These are phyloP conservation scores for Spea hammondii DNA, from an alignment of 2,797 vertebrate genomes.

Conservation along the genomic window DNA sequence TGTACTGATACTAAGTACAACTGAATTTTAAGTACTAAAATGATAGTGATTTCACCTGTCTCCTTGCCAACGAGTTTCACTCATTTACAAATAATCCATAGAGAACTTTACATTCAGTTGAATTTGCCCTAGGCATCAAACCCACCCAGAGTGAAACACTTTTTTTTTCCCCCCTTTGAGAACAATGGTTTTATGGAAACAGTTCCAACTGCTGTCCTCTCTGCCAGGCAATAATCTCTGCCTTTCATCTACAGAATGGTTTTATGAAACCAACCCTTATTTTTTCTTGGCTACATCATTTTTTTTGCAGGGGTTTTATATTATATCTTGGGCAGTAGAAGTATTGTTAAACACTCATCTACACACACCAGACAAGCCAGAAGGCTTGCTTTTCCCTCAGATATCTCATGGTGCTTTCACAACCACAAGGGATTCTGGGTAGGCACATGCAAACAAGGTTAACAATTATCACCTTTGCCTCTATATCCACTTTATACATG, in stretches of 20 bases:
- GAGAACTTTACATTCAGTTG: conserved; percentile 35
- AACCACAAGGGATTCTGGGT: too few species aligned
- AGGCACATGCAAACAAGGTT: too few species aligned
- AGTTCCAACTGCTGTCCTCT: not conserved
- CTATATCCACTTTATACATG: too few species aligned
- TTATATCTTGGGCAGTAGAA: too few species aligned
- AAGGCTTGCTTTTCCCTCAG: too few species aligned
- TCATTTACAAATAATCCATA: conserved; percentile 48
- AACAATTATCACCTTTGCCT: too few species aligned
- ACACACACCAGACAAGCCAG: too few species aligned
- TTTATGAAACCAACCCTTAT: not conserved
- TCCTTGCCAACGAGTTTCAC: conserved; percentile 23
- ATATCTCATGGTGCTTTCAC: too few species aligned
- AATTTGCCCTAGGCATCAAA: conserved; percentile 29
- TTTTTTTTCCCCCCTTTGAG: conserved; percentile 6
- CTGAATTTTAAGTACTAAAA: conserved; percentile 6
- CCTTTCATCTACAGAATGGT: not conserved
- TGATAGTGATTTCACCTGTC: conserved; percentile 11
- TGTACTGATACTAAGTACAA: conserved; percentile 14
- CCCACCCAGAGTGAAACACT: conserved; percentile 28
- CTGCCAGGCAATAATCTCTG: not conserved
- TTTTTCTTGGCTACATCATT: too few species aligned
- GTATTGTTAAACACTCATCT: too few species aligned
- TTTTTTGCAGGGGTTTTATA: too few species aligned
- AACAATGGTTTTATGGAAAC: conserved; percentile 33